Conservation (phyloP, 2,113 vertebrate species). For the Gambusia affinis region DNA sequence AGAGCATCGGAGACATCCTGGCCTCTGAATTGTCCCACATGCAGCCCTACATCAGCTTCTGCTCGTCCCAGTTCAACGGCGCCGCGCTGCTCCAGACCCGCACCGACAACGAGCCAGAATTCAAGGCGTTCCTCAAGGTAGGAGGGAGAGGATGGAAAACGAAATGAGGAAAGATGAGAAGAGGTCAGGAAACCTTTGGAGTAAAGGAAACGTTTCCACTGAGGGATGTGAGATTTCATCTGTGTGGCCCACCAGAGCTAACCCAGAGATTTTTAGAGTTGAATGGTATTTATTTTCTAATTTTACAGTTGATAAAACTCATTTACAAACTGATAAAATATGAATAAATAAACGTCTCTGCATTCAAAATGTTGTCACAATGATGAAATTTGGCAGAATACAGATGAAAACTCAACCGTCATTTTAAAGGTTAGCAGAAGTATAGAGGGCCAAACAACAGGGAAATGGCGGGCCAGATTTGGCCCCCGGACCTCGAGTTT, state of each 20-base stretch:
- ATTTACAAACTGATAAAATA: no score
- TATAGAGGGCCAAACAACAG: no score
- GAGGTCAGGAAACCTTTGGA: background rate
- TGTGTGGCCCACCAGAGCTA: background rate
- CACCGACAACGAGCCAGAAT: constrained; percentile 89
- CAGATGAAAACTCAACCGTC: no score
- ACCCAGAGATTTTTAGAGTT: no score
- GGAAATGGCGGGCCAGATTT: no score
- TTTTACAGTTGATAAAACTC: no score
- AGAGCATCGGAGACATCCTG: constrained; percentile 91
- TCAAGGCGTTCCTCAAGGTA: constrained; percentile 96
- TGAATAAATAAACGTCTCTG: no score
- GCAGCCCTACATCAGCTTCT: constrained; percentile 96
- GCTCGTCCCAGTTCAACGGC: constrained; percentile 93
- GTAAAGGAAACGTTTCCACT: background rate
- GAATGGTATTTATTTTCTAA: background rate
- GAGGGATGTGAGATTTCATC: background rate
- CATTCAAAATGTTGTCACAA: no score
- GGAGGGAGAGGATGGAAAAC: background rate
- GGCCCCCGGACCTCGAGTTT: no score
- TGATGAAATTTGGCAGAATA: no score
- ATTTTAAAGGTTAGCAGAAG: no score
- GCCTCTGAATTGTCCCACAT: constrained; percentile 89
- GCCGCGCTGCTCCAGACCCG: constrained; percentile 88
- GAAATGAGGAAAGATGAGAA: background rate